Conservation (phyloP, 2,113 vertebrate genomes). For the Xiphophorus maculatus region DNA sequence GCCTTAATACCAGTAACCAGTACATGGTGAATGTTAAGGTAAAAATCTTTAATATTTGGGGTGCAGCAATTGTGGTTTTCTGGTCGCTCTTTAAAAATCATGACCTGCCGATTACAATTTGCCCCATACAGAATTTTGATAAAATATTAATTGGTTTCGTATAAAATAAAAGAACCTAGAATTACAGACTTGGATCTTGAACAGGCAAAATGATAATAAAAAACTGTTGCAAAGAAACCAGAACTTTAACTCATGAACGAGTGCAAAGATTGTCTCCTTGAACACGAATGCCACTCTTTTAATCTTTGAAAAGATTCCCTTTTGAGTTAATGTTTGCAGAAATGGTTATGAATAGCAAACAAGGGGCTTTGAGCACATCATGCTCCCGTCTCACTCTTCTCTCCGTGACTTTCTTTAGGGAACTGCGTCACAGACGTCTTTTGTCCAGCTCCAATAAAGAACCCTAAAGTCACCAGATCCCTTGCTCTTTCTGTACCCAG, state of each 20-base stretch:
- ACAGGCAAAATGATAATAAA: not conserved
- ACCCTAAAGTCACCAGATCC: slow-evolving; percentile 18
- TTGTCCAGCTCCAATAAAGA: slow-evolving; percentile 31
- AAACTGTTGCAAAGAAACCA: not conserved
- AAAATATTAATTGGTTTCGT: not conserved
- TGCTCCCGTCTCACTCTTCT: slow-evolving; percentile 36
- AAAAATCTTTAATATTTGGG: not conserved
- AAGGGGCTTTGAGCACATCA: slow-evolving; percentile 4
- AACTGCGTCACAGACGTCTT: slow-evolving; percentile 19
- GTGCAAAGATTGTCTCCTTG: not conserved
- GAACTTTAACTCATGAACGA: not conserved
- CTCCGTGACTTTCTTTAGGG: slow-evolving; percentile 14
- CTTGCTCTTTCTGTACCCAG: not conserved
- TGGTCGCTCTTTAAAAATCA: no score
- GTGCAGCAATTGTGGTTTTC: no score
- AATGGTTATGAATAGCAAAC: slow-evolving; percentile 44
- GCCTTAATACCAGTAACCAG: no score
- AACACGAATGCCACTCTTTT: slow-evolving; percentile 16
- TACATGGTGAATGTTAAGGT: not conserved
- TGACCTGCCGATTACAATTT: no score
- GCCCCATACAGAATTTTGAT: not conserved
- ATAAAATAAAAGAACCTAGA: not conserved
- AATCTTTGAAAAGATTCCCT: slow-evolving; percentile 28
- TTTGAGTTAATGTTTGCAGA: slow-evolving; percentile 53
- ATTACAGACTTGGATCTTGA: not conserved